Conservation (phyloP, 2,113 vertebrate species). For the Phasianus colchicus region DNA sequence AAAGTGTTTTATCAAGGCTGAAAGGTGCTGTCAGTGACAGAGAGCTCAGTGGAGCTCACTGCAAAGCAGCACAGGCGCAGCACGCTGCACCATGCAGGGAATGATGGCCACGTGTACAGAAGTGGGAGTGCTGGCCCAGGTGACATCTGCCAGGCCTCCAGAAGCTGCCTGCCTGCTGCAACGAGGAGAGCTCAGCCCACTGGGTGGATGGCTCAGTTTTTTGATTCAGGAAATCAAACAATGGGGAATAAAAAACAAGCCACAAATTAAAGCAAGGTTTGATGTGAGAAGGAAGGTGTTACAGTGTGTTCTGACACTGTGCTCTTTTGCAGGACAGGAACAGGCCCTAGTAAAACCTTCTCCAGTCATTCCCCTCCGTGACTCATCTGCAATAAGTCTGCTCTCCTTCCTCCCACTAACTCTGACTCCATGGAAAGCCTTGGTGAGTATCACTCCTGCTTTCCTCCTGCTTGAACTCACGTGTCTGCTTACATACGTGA, state of each 20-base stretch:
- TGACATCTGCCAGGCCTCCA: background rate
- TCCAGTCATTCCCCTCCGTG: background rate
- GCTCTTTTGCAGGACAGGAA: background rate
- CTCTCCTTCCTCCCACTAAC: background rate
- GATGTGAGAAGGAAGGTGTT: background rate
- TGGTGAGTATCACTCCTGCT: background rate
- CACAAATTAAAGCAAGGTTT: background rate
- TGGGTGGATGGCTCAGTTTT: background rate
- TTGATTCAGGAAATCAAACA: background rate
- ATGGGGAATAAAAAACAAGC: background rate
- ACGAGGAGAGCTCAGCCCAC: background rate
- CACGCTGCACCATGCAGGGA: background rate
- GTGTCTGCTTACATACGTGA: background rate
- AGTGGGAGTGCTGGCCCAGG: background rate
- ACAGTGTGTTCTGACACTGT: background rate
- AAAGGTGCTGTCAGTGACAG: accelerated
- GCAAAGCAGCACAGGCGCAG: background rate
- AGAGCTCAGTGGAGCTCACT: background rate
- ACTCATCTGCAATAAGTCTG: background rate
- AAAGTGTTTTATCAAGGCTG: background rate
- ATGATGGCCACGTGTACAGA: accelerated
- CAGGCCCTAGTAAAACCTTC: background rate
- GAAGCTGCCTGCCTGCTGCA: background rate
- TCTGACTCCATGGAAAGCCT: background rate
- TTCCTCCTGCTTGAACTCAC: background rate